Evolutionary conservation across 2,888 invertebrate genomes (phyloP), one percentile per base, ranked within the genome.

Genomic region (Thereva unica): DNA sequence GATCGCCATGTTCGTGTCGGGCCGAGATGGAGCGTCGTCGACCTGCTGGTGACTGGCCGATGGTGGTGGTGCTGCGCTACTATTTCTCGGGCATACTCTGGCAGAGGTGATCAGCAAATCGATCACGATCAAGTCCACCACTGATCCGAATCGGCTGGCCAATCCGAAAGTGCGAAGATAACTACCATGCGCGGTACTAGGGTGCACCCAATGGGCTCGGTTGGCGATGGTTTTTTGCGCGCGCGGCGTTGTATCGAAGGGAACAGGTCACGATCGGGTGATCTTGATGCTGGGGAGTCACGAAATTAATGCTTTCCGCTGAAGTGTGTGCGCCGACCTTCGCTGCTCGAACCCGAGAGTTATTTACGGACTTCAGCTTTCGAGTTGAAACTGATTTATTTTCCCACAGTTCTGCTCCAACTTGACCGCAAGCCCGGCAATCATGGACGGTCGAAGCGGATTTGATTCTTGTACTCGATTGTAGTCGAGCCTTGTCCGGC

Each of bases 261-360:
- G 66, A 61, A 59, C 66, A 59, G 66, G 66, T 66, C 66, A 66
- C 66, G 66, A 66, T 59, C 45, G 35, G 44, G 35, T 61, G 57
- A 66, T 66, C 50, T 66, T 66, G 66, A 66, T 66, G 53, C 56
- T 44, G 37, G 12, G 45, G 45, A 59, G 59, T 59, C 66, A 59
- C 57, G 59, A 66, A 57, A 61, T 61, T 41, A 61, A 59, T 59
- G 38, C 64, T 50, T 59, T 12, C 34, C 57, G 34, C 5, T 12
- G 45, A 57, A 66, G 57, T 66, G 59, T 66, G 59, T 59, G 45
- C n/a, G 44, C 57, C 61, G 66, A 66, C 66, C 66, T 66, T 66
- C 66, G 53, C 66, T 53, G 52, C 35, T 52, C 52, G 59, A 53
- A 59, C 59, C 44, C 61, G 50, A 53, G 41, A 59, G 53, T 47